phyloP scores from a whole-genome alignment of 2,113 vertebrate species.

The Oophaga pumilio region DNA sequence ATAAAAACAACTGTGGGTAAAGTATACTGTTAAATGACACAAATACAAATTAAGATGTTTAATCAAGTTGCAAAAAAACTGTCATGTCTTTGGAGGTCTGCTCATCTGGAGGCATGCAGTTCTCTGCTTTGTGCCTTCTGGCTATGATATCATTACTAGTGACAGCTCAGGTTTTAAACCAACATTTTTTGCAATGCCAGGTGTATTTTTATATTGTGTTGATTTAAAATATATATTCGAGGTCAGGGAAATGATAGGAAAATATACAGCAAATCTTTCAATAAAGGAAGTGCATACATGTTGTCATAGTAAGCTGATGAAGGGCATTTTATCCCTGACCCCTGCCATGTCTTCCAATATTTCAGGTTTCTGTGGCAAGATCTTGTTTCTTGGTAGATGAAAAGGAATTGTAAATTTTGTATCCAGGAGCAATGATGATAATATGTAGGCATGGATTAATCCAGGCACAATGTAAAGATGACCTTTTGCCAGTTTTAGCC shows the following conservation, averaged over 20 bases:
- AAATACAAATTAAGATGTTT: conserved; percentile 31
- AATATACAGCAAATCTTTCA: conserved; percentile 9
- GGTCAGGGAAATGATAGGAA: background rate
- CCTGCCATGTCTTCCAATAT: background rate
- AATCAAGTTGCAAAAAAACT: background rate
- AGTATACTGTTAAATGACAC: conserved; percentile 25
- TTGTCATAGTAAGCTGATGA: background rate
- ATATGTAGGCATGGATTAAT: no score
- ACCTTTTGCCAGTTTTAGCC: no score
- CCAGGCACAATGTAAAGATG: no score
- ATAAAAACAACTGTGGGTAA: conserved; percentile 23
- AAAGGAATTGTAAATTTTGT: no score
- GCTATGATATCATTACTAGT: background rate
- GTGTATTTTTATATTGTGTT: conserved; percentile 15
- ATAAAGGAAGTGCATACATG: background rate
- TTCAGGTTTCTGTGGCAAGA: background rate
- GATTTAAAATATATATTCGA: conserved; percentile 12
- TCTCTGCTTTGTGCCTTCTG: conserved; percentile 18
- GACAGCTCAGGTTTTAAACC: conserved; percentile 6
- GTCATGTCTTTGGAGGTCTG: conserved; percentile 1
- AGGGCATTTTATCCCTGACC: background rate
- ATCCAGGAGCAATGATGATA: no score
- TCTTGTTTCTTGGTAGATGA: background rate
- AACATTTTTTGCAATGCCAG: background rate
- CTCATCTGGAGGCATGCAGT: background rate